These are phyloP conservation scores for Melitaea athalia DNA, from an alignment of 2,888 invertebrate genomes.

Conservation along the genomic window DNA sequence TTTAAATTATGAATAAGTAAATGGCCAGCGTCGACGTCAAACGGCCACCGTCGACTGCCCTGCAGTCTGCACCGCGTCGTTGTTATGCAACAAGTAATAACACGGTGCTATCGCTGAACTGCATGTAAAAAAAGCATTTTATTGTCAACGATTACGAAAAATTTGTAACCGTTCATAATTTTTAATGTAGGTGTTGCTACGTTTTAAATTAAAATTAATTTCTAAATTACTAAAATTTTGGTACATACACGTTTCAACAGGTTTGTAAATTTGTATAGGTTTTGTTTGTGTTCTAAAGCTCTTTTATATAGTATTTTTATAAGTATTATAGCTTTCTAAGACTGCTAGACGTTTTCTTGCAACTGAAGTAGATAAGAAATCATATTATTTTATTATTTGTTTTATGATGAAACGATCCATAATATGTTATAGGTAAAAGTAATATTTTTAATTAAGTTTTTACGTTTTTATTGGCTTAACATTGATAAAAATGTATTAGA, in stretches of 20 bases:
- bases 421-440: too few relatives aligned
- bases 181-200: constrained; percentile 17
- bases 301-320: too few relatives aligned
- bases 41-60: constrained; percentile 56
- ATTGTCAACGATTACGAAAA: constrained; percentile 43
- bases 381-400: too few relatives aligned
- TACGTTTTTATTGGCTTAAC: too few relatives aligned
- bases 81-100: constrained; percentile 68
- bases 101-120: constrained; percentile 63
- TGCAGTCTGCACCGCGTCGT: constrained; percentile 52
- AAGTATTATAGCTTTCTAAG: too few relatives aligned
- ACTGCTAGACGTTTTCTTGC: too few relatives aligned
- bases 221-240: background rate
- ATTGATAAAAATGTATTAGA: too few relatives aligned
- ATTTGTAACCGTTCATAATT: constrained; percentile 26
- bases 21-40: constrained; percentile 55
- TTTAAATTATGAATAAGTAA: constrained; percentile 29
- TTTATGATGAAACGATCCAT: too few relatives aligned
- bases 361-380: too few relatives aligned
- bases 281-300: too few relatives aligned
- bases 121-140: constrained; percentile 45
- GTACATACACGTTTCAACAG: background rate
- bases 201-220: constrained; percentile 9
- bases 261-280: too few relatives aligned
- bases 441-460: too few relatives aligned